Evolutionary conservation across 2,888 invertebrate species (phyloP), one percentile per base, ranked within the genome.

Genomic region (Oxyteleia sp.): DNA sequence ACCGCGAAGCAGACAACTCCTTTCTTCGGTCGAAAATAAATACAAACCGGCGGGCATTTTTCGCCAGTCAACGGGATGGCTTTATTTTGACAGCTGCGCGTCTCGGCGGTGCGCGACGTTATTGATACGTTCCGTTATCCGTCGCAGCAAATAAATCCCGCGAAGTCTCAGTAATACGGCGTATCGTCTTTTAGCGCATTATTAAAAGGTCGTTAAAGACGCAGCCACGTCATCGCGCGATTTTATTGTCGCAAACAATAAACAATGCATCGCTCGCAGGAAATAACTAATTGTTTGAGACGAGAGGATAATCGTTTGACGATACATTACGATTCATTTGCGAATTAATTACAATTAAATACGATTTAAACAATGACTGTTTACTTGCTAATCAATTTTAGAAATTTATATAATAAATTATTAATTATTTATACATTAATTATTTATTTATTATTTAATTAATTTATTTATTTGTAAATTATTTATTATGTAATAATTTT

Each of bases 31-130:
- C 23, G 8, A 29, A 66, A 55, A 68, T 43, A 38, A 68, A 68
- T 45, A 68, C 53, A 18, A 68, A 29, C 11, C 18, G 43, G 18
- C 29, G 29, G 20, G 16, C 32, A 35, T 59, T 71, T 71, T 59
- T 47, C 38, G 45, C 16, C 32, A 35, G 57, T 69, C 57, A 69
- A 32, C 55, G 35, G 11, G 32, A 35, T 23, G 23, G 35, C 53
- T 69, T 69, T 69, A 69, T 69, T 69, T 69, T 69, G 69, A 69
- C 69, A 69, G 57, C 35, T 69, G 57, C 47, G 26, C 69, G 69
- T 35, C 47, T 47, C 69, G 57, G 18, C 69, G 57, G 3, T 26
- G 20, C 57, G 45, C 47, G 49, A 18, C 59, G 59, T 71, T 71
- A 61, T 51, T 59, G 71, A 71, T 72, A 72, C 59, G 71, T 59